Base-by-base conservation (phyloP, 2,888 invertebrate species). In the Trissolcus japonicus region DNA sequence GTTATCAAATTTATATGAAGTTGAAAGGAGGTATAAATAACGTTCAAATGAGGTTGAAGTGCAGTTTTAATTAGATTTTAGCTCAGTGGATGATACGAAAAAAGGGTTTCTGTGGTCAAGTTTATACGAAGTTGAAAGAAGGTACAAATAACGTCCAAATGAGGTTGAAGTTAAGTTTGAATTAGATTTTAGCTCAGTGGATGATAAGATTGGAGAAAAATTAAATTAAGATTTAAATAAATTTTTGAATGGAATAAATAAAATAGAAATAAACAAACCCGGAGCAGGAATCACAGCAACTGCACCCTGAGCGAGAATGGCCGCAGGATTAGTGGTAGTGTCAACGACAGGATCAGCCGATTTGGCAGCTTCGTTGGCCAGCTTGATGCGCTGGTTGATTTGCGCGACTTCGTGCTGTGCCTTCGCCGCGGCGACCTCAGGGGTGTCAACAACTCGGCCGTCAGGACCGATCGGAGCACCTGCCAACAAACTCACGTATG, bases 361-460 rank as follows among this genome's bases (percentile, higher is more conserved):
- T 69, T 74, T 82, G 6, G 62, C 54, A 0, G 80, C 81, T 17
- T 83, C 83, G 19, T 83, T 76, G 0, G 80, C 80, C 6, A 84
- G 79, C 43, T 62, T 80, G 65, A 83, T 66, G 55, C 80, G 83
- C 53, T 86, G 86, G 80, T 87, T 86, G 57, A 84, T 68, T 68
- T 86, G 86, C 6, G 88, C 87, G 1, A 84, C 85, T 0, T 86
- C 85, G 76, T 89, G 88, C n/a, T 86, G 87, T n/a, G 83, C 86
- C 59, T 87, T 88, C 21, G 87, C 86, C 3, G 81, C 73, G 3
- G 84, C 79, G 3, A 88, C 88, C 77, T 88, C 88, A 29, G 87
- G 86, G n/a, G 88, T 88, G 73, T 88, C 88, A 16, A 88, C 81
- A 4, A 88, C 88, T 4, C 86, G 85, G 1, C 88, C 88, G 54